Evolutionary conservation across 92 coral and sea anemone genomes (phyloP).

Genomic region (Micromussa lordhowensis): DNA sequence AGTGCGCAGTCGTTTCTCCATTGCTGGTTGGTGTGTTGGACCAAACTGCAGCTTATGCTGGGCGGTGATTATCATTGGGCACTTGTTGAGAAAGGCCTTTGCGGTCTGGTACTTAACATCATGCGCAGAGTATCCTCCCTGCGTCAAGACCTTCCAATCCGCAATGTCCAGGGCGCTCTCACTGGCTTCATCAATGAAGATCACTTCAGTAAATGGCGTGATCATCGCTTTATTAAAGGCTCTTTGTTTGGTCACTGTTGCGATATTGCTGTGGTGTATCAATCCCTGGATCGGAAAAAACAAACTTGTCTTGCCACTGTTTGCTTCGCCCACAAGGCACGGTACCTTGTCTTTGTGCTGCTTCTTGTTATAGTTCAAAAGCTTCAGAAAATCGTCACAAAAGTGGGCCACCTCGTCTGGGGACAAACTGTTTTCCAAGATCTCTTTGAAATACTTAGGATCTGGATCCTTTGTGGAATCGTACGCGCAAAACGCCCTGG

Average conservation of each 20-base stretch:
- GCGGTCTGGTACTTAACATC: not conserved
- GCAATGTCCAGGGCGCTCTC: not conserved
- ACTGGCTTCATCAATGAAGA: not conserved
- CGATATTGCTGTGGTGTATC: conserved; percentile 30
- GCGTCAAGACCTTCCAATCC: not conserved
- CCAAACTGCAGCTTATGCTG: not conserved
- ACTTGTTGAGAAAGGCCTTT: not conserved
- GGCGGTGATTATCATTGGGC: not conserved
- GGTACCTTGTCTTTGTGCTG: conserved; percentile 21
- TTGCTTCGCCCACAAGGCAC: not conserved
- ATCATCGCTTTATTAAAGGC: not conserved
- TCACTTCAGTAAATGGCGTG: not conserved
- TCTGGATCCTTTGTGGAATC: not conserved
- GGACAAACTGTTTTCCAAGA: conserved; percentile 25
- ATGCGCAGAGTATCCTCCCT: not conserved
- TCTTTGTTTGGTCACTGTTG: not conserved
- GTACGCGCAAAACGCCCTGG: too few relatives aligned
- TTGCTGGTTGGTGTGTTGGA: not conserved
- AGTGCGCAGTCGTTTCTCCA: too few relatives aligned
- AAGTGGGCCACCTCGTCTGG: not conserved
- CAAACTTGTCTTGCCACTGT: conserved; percentile 48
- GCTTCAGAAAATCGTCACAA: conserved; percentile 24
- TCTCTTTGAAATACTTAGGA: conserved; percentile 33
- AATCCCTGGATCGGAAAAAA: conserved; percentile 25
- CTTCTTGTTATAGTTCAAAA: conserved; percentile 4